Percentiles rank a stretch among this genome's conserved stretches.
These are phyloP conservation scores for Dasypolia templi DNA, from an alignment of 2,888 invertebrate species.

Conservation along the genomic window DNA sequence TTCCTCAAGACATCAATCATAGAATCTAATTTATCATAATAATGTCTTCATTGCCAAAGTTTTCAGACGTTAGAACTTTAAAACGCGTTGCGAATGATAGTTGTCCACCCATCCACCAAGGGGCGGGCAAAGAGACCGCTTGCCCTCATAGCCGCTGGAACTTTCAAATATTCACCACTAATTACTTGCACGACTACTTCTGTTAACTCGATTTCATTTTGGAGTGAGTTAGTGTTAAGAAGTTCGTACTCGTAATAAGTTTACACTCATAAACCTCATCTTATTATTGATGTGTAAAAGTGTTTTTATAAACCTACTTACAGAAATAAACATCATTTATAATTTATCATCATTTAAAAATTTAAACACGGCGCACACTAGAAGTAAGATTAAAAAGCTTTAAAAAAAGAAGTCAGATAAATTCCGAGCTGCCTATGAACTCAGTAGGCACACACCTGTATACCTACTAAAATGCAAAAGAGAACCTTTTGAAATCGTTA, in stretches of 20 bases:
- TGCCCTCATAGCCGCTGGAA: slow-evolving; percentile 52
- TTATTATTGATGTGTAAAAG: neutral
- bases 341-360: neutral
- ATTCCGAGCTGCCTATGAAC: neutral
- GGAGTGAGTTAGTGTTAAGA: neutral
- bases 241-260: no score
- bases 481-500: neutral
- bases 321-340: neutral
- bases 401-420: neutral
- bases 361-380: neutral
- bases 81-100: slow-evolving; percentile 30
- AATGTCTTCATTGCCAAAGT: slow-evolving; percentile 18
- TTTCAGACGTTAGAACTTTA: slow-evolving; percentile 36
- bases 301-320: neutral
- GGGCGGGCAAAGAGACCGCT: slow-evolving; percentile 47
- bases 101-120: slow-evolving; percentile 16
- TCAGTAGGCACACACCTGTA: neutral
- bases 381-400: no score
- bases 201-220: slow-evolving; percentile 17
- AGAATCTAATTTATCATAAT: slow-evolving; percentile 30
- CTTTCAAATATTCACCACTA: slow-evolving; percentile 69
- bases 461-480: neutral
- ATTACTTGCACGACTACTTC: slow-evolving; percentile 55
- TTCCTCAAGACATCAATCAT: neutral
- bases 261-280: neutral